Base-by-base conservation (phyloP, 92 coral and sea anemone species). In the Epizoanthus stellaris region DNA sequence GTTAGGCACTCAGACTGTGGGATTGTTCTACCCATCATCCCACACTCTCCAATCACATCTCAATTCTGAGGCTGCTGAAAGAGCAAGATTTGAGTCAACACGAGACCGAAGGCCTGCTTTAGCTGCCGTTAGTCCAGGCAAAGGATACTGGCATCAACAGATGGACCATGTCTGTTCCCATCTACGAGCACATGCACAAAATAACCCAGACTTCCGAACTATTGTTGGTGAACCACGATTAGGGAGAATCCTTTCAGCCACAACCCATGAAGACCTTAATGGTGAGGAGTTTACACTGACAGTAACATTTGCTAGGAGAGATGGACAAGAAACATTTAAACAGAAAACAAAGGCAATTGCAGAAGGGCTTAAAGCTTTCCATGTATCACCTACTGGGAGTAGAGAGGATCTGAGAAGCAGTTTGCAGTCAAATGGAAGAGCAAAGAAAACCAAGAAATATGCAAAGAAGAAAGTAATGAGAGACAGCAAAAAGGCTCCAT, bases 91-190 rank as follows among this genome's bases (percentile, higher is more conserved):
- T 67, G 98, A 97, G 54, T 91, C 96, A 30, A 72, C 93, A 13
- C 85, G 99, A 65, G 99, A 97, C 59, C 80, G 99, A 34, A 85
- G 98, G 19, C 99, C 96, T 19, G 90, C 91, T 1, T 83, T 97
- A 52, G 95, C 91, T 3, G 98, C 94, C 23, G 98, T 97, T 47
- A 97, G 99, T 73, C 99, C 99, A 11, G 99, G 99, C 8, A 94
- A 92, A 75, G 99, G 99, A 0, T 97, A 95, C 80, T 97, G 99
- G 99, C 81, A 97, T 10, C 99, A 97, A 75, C 99, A 97, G 70
- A 97, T 97, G 99, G 99, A 97, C 68, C 99, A 97, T 39, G 76
- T 97, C 42, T 97, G 99, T 83, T 95, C 99, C 1, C 99, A 97
- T 88, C 90, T 97, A 53, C 91, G 96, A 25, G 98, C 95, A 13